phyloP scores from a whole-genome alignment of 1,140 invertebrate species.

The Pogonomyrmex californicus region DNA sequence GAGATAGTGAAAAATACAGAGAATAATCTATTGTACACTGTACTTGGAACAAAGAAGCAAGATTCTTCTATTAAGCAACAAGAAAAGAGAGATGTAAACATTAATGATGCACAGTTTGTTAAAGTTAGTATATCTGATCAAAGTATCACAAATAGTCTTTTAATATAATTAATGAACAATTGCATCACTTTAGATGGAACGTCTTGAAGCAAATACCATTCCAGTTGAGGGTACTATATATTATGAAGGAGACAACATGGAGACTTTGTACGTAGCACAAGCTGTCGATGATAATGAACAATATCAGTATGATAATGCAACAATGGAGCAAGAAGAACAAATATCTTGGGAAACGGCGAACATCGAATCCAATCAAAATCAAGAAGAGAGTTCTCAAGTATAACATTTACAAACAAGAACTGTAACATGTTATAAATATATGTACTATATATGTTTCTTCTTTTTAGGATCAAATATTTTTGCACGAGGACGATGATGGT shows the following conservation, averaged over 20 bases:
- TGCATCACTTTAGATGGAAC: conserved; percentile 80
- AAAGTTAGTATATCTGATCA: conserved; percentile 76
- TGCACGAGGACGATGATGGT: conserved; percentile 85
- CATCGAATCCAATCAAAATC: conserved; percentile 70
- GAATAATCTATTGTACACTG: conserved; percentile 85
- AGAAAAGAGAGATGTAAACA: conserved; percentile 52
- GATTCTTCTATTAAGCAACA: conserved; percentile 64
- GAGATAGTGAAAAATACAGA: conserved; percentile 84
- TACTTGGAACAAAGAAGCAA: conserved; percentile 84
- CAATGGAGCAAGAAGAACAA: conserved; percentile 79
- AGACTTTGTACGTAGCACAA: conserved; percentile 82
- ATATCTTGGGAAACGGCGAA: conserved; percentile 78
- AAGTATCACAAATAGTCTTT: neutral
- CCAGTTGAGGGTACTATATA: conserved; percentile 84
- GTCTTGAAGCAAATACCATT: conserved; percentile 79
- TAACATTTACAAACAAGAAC: neutral
- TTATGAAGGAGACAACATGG: conserved; percentile 84
- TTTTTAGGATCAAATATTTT: conserved; percentile 84
- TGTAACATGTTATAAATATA: neutral
- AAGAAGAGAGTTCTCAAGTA: conserved; percentile 82
- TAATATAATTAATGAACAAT: conserved; percentile 15
- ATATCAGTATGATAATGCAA: conserved; percentile 80
- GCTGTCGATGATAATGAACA: conserved; percentile 80
- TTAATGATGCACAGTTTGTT: conserved; percentile 73
- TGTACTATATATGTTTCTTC: neutral